Conservation (phyloP, 2,797 vertebrate genomes). For the Sebastes matsubarae region DNA sequence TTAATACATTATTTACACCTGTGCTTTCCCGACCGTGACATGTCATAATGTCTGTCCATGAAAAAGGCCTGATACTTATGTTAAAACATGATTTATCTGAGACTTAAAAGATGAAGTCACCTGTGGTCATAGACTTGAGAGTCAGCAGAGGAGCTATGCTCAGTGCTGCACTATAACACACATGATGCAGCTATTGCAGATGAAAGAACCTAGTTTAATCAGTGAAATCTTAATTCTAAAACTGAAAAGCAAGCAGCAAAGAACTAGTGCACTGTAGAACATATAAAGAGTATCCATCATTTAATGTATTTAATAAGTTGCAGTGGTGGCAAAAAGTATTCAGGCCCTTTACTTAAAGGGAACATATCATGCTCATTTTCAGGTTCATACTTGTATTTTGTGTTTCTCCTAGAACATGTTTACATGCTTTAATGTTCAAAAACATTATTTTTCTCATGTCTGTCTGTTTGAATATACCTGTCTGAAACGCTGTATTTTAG, state of each 20-base stretch:
- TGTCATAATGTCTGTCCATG: neutral
- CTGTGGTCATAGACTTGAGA: neutral
- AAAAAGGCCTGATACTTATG: neutral
- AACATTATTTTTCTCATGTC: neutral
- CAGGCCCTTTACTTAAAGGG: neutral
- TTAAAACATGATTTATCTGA: neutral
- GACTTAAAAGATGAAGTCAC: neutral
- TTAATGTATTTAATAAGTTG: neutral
- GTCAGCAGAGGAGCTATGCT: neutral
- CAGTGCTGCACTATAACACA: neutral
- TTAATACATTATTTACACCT: constrained; percentile 23
- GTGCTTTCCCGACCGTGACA: neutral
- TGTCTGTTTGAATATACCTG: neutral
- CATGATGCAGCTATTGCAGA: neutral
- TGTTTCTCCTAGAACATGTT: neutral
- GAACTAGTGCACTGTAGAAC: neutral
- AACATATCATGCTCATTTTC: neutral
- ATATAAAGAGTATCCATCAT: neutral
- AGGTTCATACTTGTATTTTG: neutral
- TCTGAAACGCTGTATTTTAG: too few species aligned
- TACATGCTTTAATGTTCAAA: neutral
- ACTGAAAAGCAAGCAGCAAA: neutral
- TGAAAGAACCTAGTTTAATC: neutral
- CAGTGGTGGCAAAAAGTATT: neutral
- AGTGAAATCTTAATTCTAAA: neutral